These are phyloP conservation scores for Stylophora pistillata DNA, from an alignment of 64 coral and sea anemone genomes.

Conservation along the genomic window DNA sequence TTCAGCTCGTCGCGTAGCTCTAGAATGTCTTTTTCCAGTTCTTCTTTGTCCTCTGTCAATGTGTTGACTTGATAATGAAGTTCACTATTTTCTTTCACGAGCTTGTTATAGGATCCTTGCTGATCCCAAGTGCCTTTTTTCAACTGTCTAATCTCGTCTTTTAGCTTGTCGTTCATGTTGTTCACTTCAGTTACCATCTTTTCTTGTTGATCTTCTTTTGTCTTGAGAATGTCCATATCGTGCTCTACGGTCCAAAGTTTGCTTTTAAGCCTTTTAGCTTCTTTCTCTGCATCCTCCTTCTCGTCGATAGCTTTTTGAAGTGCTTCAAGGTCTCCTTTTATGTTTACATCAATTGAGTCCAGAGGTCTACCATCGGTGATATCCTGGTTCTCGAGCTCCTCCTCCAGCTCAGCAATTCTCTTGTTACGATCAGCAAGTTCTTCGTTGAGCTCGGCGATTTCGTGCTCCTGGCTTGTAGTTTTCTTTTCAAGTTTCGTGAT, in stretches of 20 bases:
- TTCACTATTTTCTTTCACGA: conserved; percentile 58
- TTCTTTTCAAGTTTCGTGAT: conserved; percentile 57
- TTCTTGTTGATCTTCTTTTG: conserved; percentile 58
- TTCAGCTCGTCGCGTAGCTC: conserved; percentile 68
- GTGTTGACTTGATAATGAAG: conserved; percentile 39
- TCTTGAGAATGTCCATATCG: conserved; percentile 63
- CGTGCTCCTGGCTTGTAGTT: conserved; percentile 35
- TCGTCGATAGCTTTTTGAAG: conserved; percentile 44
- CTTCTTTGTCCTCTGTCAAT: conserved; percentile 70
- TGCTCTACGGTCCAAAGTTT: conserved; percentile 82
- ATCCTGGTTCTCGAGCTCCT: conserved; percentile 37
- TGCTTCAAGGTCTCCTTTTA: conserved; percentile 56
- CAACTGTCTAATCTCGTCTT: conserved; percentile 63
- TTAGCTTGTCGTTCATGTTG: conserved; percentile 90
- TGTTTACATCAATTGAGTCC: conserved; percentile 51
- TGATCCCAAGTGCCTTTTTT: conserved; percentile 81
- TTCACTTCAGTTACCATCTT: conserved; percentile 65
- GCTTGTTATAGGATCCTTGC: conserved; percentile 60
- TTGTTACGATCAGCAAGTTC: conserved; percentile 60
- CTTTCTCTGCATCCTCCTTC: conserved; percentile 48
- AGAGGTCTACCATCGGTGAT: conserved; percentile 30
- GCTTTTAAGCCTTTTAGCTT: conserved; percentile 65
- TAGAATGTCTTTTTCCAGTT: conserved; percentile 63
- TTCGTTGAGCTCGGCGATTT: conserved; percentile 70
- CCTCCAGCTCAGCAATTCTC: conserved; percentile 67